phyloP scores from a whole-genome alignment of 2,797 vertebrate genomes.

The Xyrichtys novacula region DNA sequence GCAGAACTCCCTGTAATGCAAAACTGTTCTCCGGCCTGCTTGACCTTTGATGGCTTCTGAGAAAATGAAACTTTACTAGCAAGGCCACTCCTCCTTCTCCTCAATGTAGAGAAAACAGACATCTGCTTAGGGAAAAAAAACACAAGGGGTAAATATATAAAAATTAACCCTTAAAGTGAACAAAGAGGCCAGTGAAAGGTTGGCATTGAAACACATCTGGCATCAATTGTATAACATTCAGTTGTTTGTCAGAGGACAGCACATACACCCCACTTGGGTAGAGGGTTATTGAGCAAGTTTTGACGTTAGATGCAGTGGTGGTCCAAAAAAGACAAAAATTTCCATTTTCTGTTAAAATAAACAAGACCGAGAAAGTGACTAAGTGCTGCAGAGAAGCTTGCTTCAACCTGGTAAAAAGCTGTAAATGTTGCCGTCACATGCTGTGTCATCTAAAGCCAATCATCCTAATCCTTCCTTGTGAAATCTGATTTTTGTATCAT shows the following conservation, averaged over 20 bases:
- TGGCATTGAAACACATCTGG: conserved; percentile 4
- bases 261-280: not conserved
- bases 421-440: not conserved
- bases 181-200: not conserved
- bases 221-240: not conserved
- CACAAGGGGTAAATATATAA: not conserved
- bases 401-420: not conserved
- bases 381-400: not conserved
- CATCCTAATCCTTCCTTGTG: not conserved
- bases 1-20: not conserved
- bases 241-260: not conserved
- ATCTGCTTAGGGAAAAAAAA: conserved; percentile 14
- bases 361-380: not conserved
- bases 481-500: not conserved
- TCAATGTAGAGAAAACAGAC: not conserved
- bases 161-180: not conserved
- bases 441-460: too few species aligned
- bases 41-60: conserved; percentile 31
- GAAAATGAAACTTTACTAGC: conserved; percentile 29
- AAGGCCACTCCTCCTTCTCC: not conserved
- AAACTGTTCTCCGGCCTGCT: not conserved
- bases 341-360: not conserved
- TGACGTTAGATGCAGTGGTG: too few species aligned
- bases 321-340: not conserved
- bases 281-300: not conserved